Evolutionary conservation across 2,113 vertebrate genomes (phyloP), one percentile per base, ranked within the genome.

Genomic region (Indicator maculatus): DNA sequence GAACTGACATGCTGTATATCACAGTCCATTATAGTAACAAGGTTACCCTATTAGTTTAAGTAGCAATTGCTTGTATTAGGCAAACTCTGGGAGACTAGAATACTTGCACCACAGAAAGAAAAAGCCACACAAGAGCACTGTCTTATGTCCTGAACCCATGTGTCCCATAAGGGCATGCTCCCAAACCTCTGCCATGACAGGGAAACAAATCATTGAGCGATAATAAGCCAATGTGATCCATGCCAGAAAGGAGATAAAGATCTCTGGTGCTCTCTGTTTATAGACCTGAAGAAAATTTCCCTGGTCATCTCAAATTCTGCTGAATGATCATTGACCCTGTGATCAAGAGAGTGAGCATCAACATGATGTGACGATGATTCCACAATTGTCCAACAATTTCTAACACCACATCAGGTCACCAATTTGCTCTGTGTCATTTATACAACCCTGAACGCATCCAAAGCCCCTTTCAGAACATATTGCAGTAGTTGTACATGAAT

Each of bases 11-110:
- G 26, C 53, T 83, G 72, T 78, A 44, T 56, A 80, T 78, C 76
- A 77, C 79, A 88, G 90, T 47, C 79, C 65, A 92, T 93, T 90
- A 74, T 1, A 83, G 88, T 52, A 95, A 80, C 88, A 85, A 85
- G 38, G 86, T 93, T 91, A 81, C 69, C 69, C 69, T 90, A 67
- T 90, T 74, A 91, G 71, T 88, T 94, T 88, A 91, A 93, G 80
- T 28, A 77, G 78, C 7, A 8, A 72, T 83, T 1, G 8, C 72
- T 83, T 23, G 80, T 31, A 76, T 77, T 90, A 81, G 79, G 82
- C 39, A 63, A 94, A 60, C 36, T 87, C 36, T 1, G 39, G 55
- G 74, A 58, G 53, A 74, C 38, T 20, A 36, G 23, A 56, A 36
- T 2, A 8, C 15, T 47, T 67, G 16, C 39, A 58, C 38, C 74